A percentile compares a stretch with the other conserved stretches of the same genome.
phyloP scores from a whole-genome alignment of 2,113 vertebrate species.

The Micronycteris hirsuta region DNA sequence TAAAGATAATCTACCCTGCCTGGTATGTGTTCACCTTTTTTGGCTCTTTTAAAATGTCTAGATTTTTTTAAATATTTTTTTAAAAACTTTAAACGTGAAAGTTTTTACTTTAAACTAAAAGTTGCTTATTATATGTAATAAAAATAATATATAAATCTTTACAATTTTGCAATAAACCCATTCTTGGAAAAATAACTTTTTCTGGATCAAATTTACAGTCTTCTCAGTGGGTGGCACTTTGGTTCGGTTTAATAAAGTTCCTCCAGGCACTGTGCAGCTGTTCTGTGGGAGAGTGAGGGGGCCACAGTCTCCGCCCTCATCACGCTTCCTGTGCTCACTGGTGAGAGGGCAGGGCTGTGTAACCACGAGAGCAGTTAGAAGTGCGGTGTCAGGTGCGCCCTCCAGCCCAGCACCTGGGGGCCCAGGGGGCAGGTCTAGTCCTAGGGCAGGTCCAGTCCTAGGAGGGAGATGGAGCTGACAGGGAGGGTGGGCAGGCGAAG shows the following conservation, averaged over 20 bases:
- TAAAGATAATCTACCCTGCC: slow-evolving; percentile 18
- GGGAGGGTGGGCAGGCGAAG: not conserved
- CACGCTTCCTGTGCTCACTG: fast-evolving
- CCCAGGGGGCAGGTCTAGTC: not conserved
- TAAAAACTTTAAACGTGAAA: slow-evolving; percentile 69
- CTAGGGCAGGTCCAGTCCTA: fast-evolving
- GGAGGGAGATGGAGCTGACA: not conserved
- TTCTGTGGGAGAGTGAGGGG: fast-evolving
- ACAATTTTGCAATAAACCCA: slow-evolving; percentile 73
- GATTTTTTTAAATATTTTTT: slow-evolving; percentile 53
- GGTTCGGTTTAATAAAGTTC: not conserved
- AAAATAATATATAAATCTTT: slow-evolving; percentile 74
- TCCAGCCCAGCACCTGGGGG: fast-evolving
- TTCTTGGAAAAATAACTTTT: slow-evolving; percentile 41
- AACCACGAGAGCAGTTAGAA: fast-evolving
- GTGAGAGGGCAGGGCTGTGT: fast-evolving
- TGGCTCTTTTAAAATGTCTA: slow-evolving; percentile 58
- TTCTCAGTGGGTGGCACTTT: not conserved
- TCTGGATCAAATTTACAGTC: not conserved
- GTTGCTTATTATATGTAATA: slow-evolving; percentile 55
- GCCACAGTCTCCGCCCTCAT: fast-evolving
- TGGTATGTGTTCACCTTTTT: not conserved
- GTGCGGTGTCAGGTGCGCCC: not conserved
- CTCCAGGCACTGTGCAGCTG: fast-evolving
- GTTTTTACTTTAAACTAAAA: slow-evolving; percentile 69